Evolutionary conservation across 2,888 invertebrate genomes (phyloP).

Genomic region (Pyralis farinalis): DNA sequence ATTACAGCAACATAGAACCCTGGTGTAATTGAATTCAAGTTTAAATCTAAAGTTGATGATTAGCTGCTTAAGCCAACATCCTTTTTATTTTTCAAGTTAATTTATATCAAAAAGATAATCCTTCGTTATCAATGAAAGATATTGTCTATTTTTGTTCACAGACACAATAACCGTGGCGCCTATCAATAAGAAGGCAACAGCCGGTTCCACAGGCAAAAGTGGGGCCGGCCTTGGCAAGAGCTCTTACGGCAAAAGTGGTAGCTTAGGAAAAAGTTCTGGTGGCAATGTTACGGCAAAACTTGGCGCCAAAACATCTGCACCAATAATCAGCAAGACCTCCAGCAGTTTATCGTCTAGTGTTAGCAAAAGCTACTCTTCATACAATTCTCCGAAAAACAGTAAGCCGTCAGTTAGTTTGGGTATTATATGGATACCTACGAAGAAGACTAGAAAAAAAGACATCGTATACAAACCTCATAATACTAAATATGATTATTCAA

Average conservation of each 20-base stretch:
- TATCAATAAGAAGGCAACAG: slow-evolving; percentile 41
- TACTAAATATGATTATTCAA: slow-evolving; percentile 36
- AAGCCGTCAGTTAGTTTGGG: slow-evolving; percentile 52
- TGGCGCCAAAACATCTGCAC: slow-evolving; percentile 18
- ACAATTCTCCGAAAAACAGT: slow-evolving; percentile 36
- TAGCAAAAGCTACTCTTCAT: slow-evolving; percentile 41
- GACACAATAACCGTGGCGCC: slow-evolving; percentile 40
- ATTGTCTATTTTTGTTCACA: background rate
- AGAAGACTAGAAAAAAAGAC: slow-evolving; percentile 59
- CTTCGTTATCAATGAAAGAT: too few species aligned
- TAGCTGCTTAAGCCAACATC: too few species aligned
- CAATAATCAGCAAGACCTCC: slow-evolving; percentile 13
- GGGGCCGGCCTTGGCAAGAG: slow-evolving; percentile 42
- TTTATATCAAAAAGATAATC: too few species aligned
- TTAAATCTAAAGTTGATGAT: too few species aligned
- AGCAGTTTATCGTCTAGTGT: slow-evolving; percentile 17
- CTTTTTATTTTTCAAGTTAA: too few species aligned
- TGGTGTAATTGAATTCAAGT: too few species aligned
- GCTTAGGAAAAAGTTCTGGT: background rate
- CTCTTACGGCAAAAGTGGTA: slow-evolving; percentile 16
- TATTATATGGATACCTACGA: slow-evolving; percentile 64
- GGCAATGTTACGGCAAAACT: background rate
- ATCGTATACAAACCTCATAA: slow-evolving; percentile 47
- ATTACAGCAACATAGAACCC: too few species aligned
- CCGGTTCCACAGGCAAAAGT: slow-evolving; percentile 45